phyloP scores from a whole-genome alignment of 2,797 vertebrate species.

The Dromococcyx pavoninus region DNA sequence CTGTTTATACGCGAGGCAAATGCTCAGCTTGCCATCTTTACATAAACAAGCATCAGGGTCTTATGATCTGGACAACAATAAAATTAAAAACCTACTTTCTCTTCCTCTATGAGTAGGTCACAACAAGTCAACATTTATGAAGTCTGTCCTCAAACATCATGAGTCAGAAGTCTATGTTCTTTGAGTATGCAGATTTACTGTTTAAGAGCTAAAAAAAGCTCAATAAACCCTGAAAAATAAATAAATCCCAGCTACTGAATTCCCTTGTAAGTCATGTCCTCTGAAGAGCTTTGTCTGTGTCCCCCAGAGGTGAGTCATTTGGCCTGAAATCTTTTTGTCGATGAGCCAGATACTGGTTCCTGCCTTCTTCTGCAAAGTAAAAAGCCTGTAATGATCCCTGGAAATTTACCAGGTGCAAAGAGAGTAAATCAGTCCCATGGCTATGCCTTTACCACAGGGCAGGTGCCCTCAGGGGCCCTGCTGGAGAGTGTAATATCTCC shows the following conservation, averaged over 20 bases:
- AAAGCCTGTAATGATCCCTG: not conserved
- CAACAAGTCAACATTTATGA: not conserved
- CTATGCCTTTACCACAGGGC: not conserved
- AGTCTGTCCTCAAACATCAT: not conserved
- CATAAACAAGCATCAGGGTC: not conserved
- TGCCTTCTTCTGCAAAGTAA: not conserved
- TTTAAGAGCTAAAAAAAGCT: slow-evolving; percentile 34
- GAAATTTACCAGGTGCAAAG: not conserved
- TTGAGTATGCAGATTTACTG: slow-evolving; percentile 28
- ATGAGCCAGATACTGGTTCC: slow-evolving; percentile 15
- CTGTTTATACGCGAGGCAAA: not conserved
- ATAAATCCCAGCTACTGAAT: slow-evolving; percentile 28
- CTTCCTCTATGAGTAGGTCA: not conserved
- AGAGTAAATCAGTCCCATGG: not conserved
- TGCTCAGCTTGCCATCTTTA: not conserved
- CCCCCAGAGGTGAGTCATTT: slow-evolving; percentile 58
- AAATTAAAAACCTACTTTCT: not conserved
- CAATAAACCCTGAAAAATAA: slow-evolving; percentile 16
- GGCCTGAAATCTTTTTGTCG: slow-evolving; percentile 35
- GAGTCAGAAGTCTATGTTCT: not conserved
- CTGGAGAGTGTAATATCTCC: not conserved
- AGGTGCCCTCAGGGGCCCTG: not conserved
- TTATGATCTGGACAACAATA: not conserved
- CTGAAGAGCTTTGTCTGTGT: slow-evolving; percentile 36
- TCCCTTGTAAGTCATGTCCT: slow-evolving; percentile 40